Percentiles rank a stretch among this genome's conserved stretches.
Conservation (phyloP, 1,140 invertebrate genomes). For the Drosophila pseudoananassae region DNA sequence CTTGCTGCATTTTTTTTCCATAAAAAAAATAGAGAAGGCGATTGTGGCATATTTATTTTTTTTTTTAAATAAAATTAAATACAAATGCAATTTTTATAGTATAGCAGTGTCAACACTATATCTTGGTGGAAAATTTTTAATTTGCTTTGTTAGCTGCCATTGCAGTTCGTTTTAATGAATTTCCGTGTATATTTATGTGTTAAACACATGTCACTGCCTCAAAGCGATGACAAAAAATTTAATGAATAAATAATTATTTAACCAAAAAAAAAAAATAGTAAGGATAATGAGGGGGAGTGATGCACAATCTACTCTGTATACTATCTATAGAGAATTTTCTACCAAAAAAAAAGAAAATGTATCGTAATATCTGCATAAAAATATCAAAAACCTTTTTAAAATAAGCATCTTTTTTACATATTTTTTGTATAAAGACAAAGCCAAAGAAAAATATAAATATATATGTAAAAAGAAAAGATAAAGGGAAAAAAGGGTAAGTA, state of each 20-base stretch:
- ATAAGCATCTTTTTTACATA: slow-evolving; percentile 17
- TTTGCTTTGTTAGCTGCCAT: slow-evolving; percentile 3
- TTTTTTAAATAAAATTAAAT: slow-evolving; percentile 18
- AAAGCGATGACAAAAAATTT: slow-evolving; percentile 27
- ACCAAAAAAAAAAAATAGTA: slow-evolving; percentile 14
- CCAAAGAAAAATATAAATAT: not conserved
- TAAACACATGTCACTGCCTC: slow-evolving; percentile 46
- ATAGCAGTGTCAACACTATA: slow-evolving; percentile 17
- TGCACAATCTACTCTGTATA: too few relatives aligned
- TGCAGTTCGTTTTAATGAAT: slow-evolving; percentile 43
- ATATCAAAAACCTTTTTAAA: not conserved
- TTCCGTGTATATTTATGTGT: slow-evolving; percentile 21
- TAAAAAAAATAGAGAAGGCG: too few relatives aligned
- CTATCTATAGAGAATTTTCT: not conserved
- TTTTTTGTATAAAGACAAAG: slow-evolving; percentile 39
- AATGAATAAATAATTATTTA: slow-evolving; percentile 7
- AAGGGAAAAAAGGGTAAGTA: not conserved
- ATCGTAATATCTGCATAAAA: slow-evolving; percentile 12
- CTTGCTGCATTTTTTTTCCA: slow-evolving; percentile 8
- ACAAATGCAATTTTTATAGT: slow-evolving; percentile 17
- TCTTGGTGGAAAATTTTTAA: slow-evolving; percentile 15
- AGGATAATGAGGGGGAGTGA: not conserved
- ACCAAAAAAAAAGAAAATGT: not conserved
- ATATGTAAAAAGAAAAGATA: not conserved
- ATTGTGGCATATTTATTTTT: slow-evolving; percentile 17